These are phyloP conservation scores for Pandion haliaetus DNA, from an alignment of 2,113 vertebrate genomes.

Conservation along the genomic window DNA sequence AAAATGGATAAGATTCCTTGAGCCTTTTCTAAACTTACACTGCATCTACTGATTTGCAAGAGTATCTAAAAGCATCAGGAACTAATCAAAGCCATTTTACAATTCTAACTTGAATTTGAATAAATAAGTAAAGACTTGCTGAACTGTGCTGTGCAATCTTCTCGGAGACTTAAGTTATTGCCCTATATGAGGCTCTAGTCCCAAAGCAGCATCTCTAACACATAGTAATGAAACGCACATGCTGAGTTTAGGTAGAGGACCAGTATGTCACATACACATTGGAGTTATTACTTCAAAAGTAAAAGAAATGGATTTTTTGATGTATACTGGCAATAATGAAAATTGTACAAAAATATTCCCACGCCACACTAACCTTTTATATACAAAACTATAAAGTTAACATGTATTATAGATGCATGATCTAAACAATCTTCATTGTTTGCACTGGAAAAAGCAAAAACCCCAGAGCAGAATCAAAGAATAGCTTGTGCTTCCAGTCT, in stretches of 20 bases:
- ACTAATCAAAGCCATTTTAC: neutral
- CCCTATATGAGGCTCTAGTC: neutral
- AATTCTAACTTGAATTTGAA: neutral
- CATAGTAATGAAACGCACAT: neutral
- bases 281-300: neutral
- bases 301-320: neutral
- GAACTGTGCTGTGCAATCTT: neutral
- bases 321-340: neutral
- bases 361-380: neutral
- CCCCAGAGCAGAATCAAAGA: neutral
- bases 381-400: neutral
- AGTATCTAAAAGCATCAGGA: neutral
- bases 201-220: neutral
- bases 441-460: neutral
- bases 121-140: neutral
- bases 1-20: neutral
- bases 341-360: neutral
- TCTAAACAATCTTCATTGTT: neutral
- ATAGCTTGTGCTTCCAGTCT: neutral
- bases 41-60: neutral
- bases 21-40: neutral
- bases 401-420: neutral
- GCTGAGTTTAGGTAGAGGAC: neutral
- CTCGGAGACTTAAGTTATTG: neutral
- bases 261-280: neutral